Evolutionary conservation across 2,888 invertebrate species (phyloP).

Genomic region (Erebia palarica): DNA sequence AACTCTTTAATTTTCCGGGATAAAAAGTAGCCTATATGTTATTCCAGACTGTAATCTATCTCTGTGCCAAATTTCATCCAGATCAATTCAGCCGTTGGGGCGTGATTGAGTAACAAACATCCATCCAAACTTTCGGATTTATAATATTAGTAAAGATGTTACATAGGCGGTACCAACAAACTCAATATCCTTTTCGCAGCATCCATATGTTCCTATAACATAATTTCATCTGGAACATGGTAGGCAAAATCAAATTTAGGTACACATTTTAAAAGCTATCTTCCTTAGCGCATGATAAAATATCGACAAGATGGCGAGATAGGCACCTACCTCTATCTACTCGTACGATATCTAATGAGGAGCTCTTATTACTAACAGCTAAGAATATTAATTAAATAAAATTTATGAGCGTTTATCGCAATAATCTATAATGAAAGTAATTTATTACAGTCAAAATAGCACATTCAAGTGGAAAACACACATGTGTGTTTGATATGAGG

Average conservation of each 20-base stretch:
- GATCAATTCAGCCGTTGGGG: too few species aligned
- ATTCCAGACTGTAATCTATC: too few species aligned
- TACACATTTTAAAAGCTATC: conserved; percentile 41
- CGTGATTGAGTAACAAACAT: too few species aligned
- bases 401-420: conserved; percentile 1
- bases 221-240: conserved; percentile 28
- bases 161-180: not conserved
- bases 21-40: too few species aligned
- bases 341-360: conserved; percentile 27
- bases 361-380: conserved; percentile 14
- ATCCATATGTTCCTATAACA: conserved; percentile 27
- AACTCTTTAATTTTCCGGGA: too few species aligned
- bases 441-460: conserved; percentile 13
- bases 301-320: conserved; percentile 60
- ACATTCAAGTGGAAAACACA: conserved; percentile 6
- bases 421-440: conserved; percentile 5
- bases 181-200: conserved; percentile 18
- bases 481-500: conserved; percentile 7
- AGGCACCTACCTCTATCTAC: not conserved
- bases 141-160: too few species aligned
- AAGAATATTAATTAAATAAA: conserved; percentile 16
- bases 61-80: too few species aligned
- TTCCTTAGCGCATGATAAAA: conserved; percentile 48
- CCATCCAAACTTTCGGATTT: too few species aligned
- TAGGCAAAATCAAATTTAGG: conserved; percentile 38